Base-by-base conservation (phyloP, 2,113 vertebrate species). In the Cephalopterus ornatus region DNA sequence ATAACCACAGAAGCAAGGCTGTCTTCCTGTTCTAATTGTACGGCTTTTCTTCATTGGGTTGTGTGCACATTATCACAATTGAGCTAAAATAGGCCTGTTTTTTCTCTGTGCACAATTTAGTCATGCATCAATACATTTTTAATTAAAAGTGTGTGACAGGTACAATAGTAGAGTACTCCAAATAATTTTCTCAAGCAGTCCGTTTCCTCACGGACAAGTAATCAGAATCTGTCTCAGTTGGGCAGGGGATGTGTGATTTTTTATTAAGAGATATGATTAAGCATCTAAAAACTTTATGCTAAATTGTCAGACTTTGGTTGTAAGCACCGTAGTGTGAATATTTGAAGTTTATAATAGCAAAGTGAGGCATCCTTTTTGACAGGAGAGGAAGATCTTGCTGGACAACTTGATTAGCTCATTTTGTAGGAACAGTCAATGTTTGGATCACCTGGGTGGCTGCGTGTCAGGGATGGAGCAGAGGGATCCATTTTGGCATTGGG, bases 91-190 rank as follows among this genome's bases (percentile, higher is more conserved):
- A 80, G 84, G 75, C 70, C 96, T 98, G 97, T 86, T 98, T 98
- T 98, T 97, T 95, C 97, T 96, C 95, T 65, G 87, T 62, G 67
- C 44, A 68, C 93, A 95, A 32, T 95, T 98, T 97, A 96, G 97
- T 97, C 97, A 97, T 95, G 97, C 98, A 97, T 98, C 97, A 96
- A 97, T 97, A 97, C 93, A 49, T 97, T 98, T 98, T 98, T 98
- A 98, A 98, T 98, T 98, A 98, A 98, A 97, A 98, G 83, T 89
- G 50, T 97, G 26, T 98, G 98, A 97, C 98, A 97, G 96, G 97
- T 96, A 98, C 96, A 98, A 97, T 94, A 87, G 97, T 89, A 78
- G 85, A 97, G 84, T 33, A 81, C 70, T 95, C 91, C 93, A 97
- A 97, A 97, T 97, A 95, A 97, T 98, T 97, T 97, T 95, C 96